Evolutionary conservation across 2,888 invertebrate species (phyloP), one percentile per base, ranked within the genome.

Genomic region (Aromia moschata): DNA sequence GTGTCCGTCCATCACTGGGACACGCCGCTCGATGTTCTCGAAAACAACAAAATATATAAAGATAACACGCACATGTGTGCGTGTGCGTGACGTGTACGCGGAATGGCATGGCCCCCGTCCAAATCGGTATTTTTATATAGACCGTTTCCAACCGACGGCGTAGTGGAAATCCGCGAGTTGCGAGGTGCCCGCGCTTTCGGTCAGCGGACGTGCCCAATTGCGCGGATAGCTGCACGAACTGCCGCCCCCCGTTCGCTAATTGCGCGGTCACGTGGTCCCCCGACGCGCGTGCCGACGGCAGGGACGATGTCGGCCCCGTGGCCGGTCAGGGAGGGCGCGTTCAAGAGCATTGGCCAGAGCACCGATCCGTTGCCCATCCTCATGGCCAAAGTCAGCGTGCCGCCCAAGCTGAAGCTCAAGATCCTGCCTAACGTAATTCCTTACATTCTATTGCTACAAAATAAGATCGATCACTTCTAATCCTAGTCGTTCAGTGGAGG

Each of bases 311-410:
- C 82, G 64, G 89, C 86, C 72, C 91, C 90, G 78, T 91, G 91
- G 91, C 88, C 90, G 66, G 86, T 91, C 70, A 86, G 84, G 73
- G 87, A 87, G 72, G 87, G 86, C 52, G 80, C 83, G 60, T 83
- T 83, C 65, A 83, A 83, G 37, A 82, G 82, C 63, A 79, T 73
- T 62, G 81, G 78, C 2, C 81, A 79, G 65, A 82, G 81, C 30
- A 80, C 62, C 11, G 68, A 68, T 45, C 59, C 63, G 4, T 47
- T 57, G 18, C 69, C 68, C 9, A 41, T 66, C 18, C 41, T 65
- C n/a, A 40, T 64, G 45, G 55, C 58, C 38, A 64, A 58, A 41
- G 41, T 67, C n/a, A 63, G 64, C 15, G 60, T 62, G 10, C 71
- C 70, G 10, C 65, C 68, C 2, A 71, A 69, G 46, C 54, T 69